Evolutionary conservation across 2,113 vertebrate genomes (phyloP), one percentile per base, ranked within the genome.

Genomic region (Panthera tigris): DNA sequence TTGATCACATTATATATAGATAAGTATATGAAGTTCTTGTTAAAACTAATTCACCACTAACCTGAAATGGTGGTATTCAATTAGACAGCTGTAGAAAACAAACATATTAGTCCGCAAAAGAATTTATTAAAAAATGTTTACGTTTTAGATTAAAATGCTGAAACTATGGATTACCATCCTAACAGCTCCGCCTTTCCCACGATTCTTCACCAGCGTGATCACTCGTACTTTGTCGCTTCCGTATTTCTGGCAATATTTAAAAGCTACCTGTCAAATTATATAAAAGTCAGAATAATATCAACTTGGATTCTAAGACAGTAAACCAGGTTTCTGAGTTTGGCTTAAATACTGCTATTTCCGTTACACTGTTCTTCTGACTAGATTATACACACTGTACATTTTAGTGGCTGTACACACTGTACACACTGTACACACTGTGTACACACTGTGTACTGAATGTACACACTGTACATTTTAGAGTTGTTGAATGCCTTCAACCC

Each of bases 151-250:
- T 52, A 79, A 92, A 93, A 74, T 52, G n/a, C 2, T 55, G 63
- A 97, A 98, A 98, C 73, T 29, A 69, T 81, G 41, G 52, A 92
- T 98, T 99, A 99, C 99, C 99, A 99, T 99, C 91, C 98, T 99
- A 82, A 99, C 98, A 41, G 99, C 99, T 84, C 99, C 99, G 5
- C 99, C 99, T 98, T 99, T 99, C 45, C 99, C 99, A 88, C 99
- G 98, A 98, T 99, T 99, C 98, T 99, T 99, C 98, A 99, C 98
- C 95, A 99, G 98, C 0, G 99, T 99, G 97, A 99, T 98, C 65
- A 99, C 99, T 71, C 99, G 99, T 41, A 99, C 99, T 99, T 99
- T 99, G 97, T 99, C 99, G 61, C 99, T 99, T 84, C 99, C 99
- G 7, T 99, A 99, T 97, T 99, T 99, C 98, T 98, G 99, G 68